Conservation (phyloP, 2,888 invertebrate species). For the Amaurobius ferox region DNA sequence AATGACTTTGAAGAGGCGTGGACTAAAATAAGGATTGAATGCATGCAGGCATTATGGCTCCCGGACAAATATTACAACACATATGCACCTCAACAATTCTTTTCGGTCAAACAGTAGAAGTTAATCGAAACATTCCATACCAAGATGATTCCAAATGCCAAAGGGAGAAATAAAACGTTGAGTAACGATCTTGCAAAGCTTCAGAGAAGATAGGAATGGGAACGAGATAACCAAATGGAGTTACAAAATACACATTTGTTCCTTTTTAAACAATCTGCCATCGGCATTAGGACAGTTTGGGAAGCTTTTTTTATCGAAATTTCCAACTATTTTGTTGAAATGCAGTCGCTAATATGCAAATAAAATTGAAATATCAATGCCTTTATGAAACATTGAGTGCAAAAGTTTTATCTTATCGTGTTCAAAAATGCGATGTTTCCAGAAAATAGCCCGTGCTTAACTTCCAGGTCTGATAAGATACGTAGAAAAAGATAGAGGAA, state of each 20-base stretch:
- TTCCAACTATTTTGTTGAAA: conserved; percentile 3
- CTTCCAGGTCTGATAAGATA: not conserved
- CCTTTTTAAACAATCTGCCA: conserved; percentile 1
- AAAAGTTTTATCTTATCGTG: conserved; percentile 14
- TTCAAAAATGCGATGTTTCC: not conserved
- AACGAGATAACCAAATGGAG: not conserved
- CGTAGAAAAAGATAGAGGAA: not conserved
- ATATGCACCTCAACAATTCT: too few relatives aligned
- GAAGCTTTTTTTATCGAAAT: not conserved
- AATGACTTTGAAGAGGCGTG: too few relatives aligned
- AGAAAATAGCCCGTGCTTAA: not conserved
- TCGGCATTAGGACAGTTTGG: not conserved
- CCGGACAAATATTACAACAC: too few relatives aligned
- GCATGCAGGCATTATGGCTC: too few relatives aligned
- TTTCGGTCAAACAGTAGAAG: not conserved
- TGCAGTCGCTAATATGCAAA: not conserved
- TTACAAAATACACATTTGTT: not conserved
- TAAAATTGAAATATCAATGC: conserved; percentile 7
- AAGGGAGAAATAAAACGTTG: not conserved
- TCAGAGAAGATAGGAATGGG: not conserved
- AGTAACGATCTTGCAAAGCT: not conserved
- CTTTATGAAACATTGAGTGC: conserved; percentile 2
- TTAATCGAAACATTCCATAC: not conserved
- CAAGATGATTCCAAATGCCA: not conserved
- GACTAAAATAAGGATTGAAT: too few relatives aligned